Conservation (phyloP, 2,888 invertebrate species). For the Oscheius sp. region DNA sequence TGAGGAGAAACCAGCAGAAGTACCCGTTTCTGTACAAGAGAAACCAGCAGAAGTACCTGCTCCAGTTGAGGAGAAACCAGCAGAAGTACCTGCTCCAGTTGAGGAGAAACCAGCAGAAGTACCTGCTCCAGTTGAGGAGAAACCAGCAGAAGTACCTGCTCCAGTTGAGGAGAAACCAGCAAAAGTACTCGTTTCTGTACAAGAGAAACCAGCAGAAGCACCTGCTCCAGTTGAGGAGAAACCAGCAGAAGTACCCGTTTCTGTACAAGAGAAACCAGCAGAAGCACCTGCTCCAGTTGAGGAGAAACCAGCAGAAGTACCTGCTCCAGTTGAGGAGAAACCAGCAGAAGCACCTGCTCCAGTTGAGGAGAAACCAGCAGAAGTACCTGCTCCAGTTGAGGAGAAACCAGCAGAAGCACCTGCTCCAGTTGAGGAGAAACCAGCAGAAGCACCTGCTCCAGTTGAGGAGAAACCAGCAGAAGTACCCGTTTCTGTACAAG, state of each 20-base stretch:
- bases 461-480: no score
- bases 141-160: background rate
- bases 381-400: no score
- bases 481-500: no score
- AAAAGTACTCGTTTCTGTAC: conserved; percentile 14
- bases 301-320: no score
- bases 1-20: background rate
- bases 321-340: no score
- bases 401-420: no score
- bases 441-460: no score
- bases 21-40: background rate
- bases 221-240: conserved; percentile 4
- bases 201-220: conserved; percentile 17
- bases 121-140: background rate
- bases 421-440: no score
- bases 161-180: conserved; percentile 5
- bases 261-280: background rate
- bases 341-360: no score
- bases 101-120: background rate
- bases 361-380: no score
- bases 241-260: background rate
- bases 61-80: background rate
- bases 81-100: background rate
- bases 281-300: background rate
- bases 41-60: background rate